These are phyloP conservation scores for Petrocephalus zakoni DNA, from an alignment of 2,113 vertebrate species.

Conservation along the genomic window DNA sequence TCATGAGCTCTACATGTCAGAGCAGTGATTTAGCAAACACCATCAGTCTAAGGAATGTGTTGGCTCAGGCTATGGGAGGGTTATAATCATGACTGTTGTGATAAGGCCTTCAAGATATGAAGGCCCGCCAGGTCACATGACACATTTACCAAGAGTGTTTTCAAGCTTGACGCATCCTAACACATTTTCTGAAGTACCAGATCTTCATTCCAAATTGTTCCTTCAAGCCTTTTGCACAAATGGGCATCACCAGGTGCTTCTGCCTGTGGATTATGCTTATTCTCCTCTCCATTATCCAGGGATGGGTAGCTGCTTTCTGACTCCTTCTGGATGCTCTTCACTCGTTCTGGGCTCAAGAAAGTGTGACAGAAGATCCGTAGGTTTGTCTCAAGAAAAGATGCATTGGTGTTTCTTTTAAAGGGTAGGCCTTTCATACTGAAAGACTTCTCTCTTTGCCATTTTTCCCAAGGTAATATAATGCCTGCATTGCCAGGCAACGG, in stretches of 20 bases:
- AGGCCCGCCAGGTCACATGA: background rate
- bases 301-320: background rate
- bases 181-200: background rate
- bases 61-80: background rate
- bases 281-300: background rate
- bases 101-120: background rate
- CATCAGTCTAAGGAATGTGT: background rate
- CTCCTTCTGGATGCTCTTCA: background rate
- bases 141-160: background rate
- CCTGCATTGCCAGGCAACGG: constrained; percentile 37
- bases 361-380: background rate
- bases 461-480: background rate
- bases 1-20: background rate
- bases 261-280: background rate
- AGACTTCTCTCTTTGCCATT: constrained; percentile 9
- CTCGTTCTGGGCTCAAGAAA: background rate
- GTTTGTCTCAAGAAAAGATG: background rate
- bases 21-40: background rate
- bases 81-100: background rate
- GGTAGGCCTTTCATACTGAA: background rate
- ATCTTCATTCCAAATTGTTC: background rate
- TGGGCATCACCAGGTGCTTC: background rate
- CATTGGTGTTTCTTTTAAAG: background rate
- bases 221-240: background rate
- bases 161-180: background rate